These are phyloP conservation scores for Drosophila novamexicana DNA, from an alignment of 1,140 invertebrate species.

Conservation along the genomic window DNA sequence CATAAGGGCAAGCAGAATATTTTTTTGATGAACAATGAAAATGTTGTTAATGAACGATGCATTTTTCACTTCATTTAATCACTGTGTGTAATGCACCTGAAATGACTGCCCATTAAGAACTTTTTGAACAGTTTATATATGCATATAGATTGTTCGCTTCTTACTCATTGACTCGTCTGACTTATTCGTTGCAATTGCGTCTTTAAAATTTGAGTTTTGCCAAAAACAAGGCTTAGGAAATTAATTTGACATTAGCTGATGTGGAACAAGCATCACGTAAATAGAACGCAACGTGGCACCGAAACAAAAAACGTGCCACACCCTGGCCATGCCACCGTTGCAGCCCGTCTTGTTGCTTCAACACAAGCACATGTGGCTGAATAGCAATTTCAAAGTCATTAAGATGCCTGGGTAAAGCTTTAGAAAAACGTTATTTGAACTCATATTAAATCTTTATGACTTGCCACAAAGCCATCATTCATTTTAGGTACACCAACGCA, in stretches of 20 bases:
- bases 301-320: slow-evolving; percentile 42
- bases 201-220: slow-evolving; percentile 10
- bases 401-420: slow-evolving; percentile 53
- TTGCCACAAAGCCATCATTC: slow-evolving; percentile 58
- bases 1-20: background rate
- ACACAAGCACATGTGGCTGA: slow-evolving; percentile 7
- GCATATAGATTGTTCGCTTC: too few relatives aligned
- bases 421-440: slow-evolving; percentile 43
- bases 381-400: slow-evolving; percentile 72
- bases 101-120: too few relatives aligned
- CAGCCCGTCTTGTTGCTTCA: slow-evolving; percentile 6
- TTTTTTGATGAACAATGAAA: background rate
- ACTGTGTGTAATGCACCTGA: too few relatives aligned
- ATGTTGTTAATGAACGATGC: too few relatives aligned
- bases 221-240: slow-evolving; percentile 44
- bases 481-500: slow-evolving; percentile 24
- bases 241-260: slow-evolving; percentile 55
- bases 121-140: too few relatives aligned
- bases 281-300: slow-evolving; percentile 54
- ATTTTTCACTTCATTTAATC: background rate
- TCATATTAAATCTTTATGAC: slow-evolving; percentile 44
- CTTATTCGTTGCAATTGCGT: background rate
- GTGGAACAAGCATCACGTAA: slow-evolving; percentile 53
- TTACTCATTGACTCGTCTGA: too few relatives aligned
- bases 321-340: slow-evolving; percentile 24